These are phyloP conservation scores for Zygogramma bicolorata DNA, from an alignment of 2,888 invertebrate species.

Conservation along the genomic window DNA sequence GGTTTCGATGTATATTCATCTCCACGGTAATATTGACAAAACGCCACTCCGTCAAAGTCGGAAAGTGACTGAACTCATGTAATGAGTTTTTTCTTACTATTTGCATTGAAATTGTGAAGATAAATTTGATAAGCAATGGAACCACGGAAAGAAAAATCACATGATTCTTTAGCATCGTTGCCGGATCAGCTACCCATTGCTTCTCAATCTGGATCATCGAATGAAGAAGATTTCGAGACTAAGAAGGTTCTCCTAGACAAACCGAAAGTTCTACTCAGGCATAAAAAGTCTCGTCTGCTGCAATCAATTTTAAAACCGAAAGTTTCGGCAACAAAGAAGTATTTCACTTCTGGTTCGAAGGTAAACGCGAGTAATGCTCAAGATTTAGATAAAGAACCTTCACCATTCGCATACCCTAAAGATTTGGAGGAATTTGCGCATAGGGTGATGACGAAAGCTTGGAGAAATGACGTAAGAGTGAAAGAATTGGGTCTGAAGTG, in stretches of 20 bases:
- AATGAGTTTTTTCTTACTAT: background rate
- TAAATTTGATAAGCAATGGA: background rate
- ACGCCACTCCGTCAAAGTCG: background rate
- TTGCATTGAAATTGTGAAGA: background rate
- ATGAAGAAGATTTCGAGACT: background rate
- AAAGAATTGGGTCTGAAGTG: constrained; percentile 59
- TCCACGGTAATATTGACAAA: constrained; percentile 25
- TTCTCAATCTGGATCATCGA: constrained; percentile 27
- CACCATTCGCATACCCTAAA: constrained; percentile 66
- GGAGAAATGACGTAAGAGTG: constrained; percentile 57
- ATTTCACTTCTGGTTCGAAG: constrained; percentile 46
- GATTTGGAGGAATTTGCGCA: constrained; percentile 66
- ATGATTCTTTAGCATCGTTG: constrained; percentile 39
- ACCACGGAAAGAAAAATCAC: background rate
- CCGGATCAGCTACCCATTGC: constrained; percentile 39
- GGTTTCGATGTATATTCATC: background rate
- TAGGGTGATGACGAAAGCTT: constrained; percentile 64
- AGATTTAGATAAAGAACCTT: constrained; percentile 57
- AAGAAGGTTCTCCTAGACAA: background rate
- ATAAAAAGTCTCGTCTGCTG: constrained; percentile 3
- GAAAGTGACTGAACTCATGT: background rate
- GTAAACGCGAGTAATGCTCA: constrained; percentile 39
- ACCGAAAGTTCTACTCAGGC: constrained; percentile 12
- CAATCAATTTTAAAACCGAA: constrained; percentile 36
- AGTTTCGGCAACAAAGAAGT: constrained; percentile 33